A percentile compares a stretch with the other conserved stretches of the same genome.
These are phyloP conservation scores for Hydrozoanthus tunicans DNA, from an alignment of 64 coral and sea anemone genomes.

Conservation along the genomic window DNA sequence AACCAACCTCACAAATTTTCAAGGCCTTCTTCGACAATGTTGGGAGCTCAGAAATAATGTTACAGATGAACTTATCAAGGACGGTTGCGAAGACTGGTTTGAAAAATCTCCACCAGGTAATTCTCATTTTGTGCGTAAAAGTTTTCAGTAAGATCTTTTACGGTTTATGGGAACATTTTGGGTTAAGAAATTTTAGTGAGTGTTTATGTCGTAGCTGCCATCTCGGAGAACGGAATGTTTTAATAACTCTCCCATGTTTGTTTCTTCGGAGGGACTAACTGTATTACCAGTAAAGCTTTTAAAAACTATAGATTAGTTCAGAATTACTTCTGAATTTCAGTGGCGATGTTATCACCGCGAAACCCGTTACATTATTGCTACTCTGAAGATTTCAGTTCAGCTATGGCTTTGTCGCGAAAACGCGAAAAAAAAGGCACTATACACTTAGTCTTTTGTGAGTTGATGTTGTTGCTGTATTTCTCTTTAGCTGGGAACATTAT, in stretches of 20 bases:
- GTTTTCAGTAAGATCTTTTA: not conserved
- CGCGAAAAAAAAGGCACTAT: too few species aligned
- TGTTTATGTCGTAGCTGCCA: not conserved
- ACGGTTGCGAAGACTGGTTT: constrained; percentile 33
- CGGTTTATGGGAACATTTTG: not conserved
- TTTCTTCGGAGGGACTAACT: not conserved
- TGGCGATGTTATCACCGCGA: constrained; percentile 8
- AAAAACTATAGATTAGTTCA: not conserved
- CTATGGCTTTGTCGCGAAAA: too few species aligned
- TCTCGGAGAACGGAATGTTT: not conserved
- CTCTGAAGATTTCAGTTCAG: too few species aligned
- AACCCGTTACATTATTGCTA: not conserved
- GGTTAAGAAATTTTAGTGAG: not conserved
- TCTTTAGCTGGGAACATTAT: not conserved
- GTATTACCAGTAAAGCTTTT: not conserved
- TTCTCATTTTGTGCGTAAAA: not conserved
- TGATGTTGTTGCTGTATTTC: too few species aligned
- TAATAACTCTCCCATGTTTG: too few species aligned
- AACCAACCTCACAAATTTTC: constrained; percentile 27
- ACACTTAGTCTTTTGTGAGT: too few species aligned
- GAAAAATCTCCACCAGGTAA: constrained; percentile 29
- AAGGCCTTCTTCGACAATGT: constrained; percentile 43
- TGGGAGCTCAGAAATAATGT: constrained; percentile 33
- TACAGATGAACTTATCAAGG: constrained; percentile 15
- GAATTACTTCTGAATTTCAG: not conserved